Percentiles rank a stretch among this genome's conserved stretches.
Conservation (phyloP, 1,140 invertebrate species). For the Andrena cerasifolii region DNA sequence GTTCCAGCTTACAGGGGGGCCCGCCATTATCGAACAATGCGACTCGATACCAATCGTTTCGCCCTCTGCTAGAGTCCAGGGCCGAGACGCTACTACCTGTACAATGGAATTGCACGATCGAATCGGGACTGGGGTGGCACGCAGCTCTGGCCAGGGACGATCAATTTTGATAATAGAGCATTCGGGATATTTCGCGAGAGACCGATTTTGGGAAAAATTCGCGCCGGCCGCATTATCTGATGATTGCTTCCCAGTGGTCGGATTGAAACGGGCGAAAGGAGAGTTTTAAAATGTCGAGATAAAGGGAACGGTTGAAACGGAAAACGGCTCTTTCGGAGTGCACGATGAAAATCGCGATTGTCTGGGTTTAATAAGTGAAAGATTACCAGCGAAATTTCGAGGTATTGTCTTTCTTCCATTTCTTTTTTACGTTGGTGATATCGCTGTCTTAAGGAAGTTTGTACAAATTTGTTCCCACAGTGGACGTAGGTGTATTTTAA, state of each 20-base stretch:
- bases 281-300: background rate
- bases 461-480: too few relatives aligned
- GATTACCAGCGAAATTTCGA: too few relatives aligned
- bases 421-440: too few relatives aligned
- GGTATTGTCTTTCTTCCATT: too few relatives aligned
- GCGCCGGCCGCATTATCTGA: background rate
- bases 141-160: slow-evolving; percentile 36
- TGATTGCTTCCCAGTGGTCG: slow-evolving; percentile 11
- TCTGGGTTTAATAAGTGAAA: too few relatives aligned
- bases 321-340: background rate
- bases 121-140: too few relatives aligned
- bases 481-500: too few relatives aligned
- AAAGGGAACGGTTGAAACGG: background rate
- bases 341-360: background rate
- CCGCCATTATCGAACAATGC: slow-evolving; percentile 57
- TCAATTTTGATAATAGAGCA: slow-evolving; percentile 56
- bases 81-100: slow-evolving; percentile 33
- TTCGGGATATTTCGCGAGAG: slow-evolving; percentile 3
- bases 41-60: slow-evolving; percentile 54
- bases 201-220: slow-evolving; percentile 32
- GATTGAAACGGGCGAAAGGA: slow-evolving; percentile 6
- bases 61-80: slow-evolving; percentile 30
- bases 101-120: slow-evolving; percentile 47
- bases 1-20: slow-evolving; percentile 35
- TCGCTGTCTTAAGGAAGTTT: too few relatives aligned